Percentiles rank a stretch among this genome's conserved stretches.
Evolutionary conservation across 2,888 invertebrate species (phyloP).

Genomic region (Nineta flava): DNA sequence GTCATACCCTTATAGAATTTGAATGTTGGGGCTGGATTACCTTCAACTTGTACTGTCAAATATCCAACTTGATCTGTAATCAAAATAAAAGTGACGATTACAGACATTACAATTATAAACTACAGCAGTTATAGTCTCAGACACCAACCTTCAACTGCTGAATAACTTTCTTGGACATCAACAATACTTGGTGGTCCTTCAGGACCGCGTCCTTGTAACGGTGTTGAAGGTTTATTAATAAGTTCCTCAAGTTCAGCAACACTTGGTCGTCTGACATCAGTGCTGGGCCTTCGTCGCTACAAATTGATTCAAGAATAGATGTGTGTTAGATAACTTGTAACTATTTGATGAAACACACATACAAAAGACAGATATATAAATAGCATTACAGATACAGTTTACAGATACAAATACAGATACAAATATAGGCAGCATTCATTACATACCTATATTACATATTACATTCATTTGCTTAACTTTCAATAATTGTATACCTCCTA

Average conservation of each 20-base stretch:
- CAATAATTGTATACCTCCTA: no score
- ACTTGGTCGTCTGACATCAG: slow-evolving; percentile 80
- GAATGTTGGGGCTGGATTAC: slow-evolving; percentile 87
- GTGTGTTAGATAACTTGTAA: not conserved
- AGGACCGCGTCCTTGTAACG: slow-evolving; percentile 62
- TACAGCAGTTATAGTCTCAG: no score
- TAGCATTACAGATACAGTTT: no score
- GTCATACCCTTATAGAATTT: slow-evolving; percentile 89
- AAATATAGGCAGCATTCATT: no score
- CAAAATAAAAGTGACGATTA: not conserved
- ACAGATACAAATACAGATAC: no score
- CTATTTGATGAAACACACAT: not conserved
- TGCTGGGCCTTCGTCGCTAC: slow-evolving; percentile 71
- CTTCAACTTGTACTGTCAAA: slow-evolving; percentile 84
- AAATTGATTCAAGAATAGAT: slow-evolving; percentile 10
- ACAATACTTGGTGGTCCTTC: slow-evolving; percentile 80
- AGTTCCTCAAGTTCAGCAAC: slow-evolving; percentile 80
- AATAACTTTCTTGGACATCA: slow-evolving; percentile 87
- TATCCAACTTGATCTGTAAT: slow-evolving; percentile 76
- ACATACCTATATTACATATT: no score
- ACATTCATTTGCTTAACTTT: no score
- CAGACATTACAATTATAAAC: no score
- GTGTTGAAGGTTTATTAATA: slow-evolving; percentile 82
- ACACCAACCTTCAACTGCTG: slow-evolving; percentile 97
- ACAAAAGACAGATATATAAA: not conserved